Percentiles rank a stretch among this genome's conserved stretches.
Conservation (phyloP, 2,797 vertebrate genomes). For the Prionace glauca region DNA sequence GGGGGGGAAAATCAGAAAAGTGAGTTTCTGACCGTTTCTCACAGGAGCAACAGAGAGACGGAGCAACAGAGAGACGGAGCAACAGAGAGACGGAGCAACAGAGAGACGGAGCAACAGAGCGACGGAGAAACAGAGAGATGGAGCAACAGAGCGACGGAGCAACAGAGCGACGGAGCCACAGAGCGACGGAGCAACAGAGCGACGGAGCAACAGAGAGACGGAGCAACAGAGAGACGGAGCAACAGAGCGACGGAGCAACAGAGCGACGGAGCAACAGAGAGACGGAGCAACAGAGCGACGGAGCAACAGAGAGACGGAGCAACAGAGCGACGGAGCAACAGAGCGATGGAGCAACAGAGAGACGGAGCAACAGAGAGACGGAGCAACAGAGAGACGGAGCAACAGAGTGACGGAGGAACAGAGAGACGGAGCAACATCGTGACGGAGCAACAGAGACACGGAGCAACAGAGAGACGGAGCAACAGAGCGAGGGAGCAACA, state of each 20-base stretch:
- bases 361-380: neutral
- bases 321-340: neutral
- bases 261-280: neutral
- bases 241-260: neutral
- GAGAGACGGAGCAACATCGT: too few species aligned
- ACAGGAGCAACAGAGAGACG: neutral
- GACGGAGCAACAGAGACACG: too few species aligned
- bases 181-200: neutral
- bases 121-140: neutral
- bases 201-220: neutral
- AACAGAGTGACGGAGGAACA: too few species aligned
- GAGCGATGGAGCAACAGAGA: neutral
- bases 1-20: too few species aligned
- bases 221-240: neutral
- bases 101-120: neutral
- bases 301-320: too few species aligned
- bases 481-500: too few species aligned
- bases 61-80: too few species aligned
- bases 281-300: neutral
- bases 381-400: neutral
- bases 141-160: neutral
- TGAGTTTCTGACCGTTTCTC: too few species aligned
- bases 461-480: too few species aligned
- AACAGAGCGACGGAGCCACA: neutral
- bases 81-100: neutral